A percentile compares a stretch with the other conserved stretches of the same genome.
phyloP scores from a whole-genome alignment of 1,140 invertebrate species.

The Bombyx mandarina region DNA sequence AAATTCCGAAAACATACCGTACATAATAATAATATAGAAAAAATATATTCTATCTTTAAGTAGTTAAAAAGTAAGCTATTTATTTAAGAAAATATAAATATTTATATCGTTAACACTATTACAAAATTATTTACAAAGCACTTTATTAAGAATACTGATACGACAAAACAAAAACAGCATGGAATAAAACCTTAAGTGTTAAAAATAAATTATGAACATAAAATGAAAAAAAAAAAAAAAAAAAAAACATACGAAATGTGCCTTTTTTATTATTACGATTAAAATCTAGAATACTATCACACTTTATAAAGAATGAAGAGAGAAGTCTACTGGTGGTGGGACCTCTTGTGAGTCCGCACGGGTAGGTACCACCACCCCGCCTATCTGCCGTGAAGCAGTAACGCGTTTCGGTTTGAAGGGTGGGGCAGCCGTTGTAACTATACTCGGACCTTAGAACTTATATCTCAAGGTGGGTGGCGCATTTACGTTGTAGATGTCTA shows the following conservation, averaged over 20 bases:
- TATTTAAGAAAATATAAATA: conserved; percentile 60
- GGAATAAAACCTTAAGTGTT: conserved; percentile 23
- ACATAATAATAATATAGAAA: conserved; percentile 49
- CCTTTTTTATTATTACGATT: conserved; percentile 18
- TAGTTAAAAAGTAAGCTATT: conserved; percentile 43
- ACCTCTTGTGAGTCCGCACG: no score
- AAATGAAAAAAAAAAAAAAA: not conserved
- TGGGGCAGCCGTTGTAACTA: no score
- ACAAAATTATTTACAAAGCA: conserved; percentile 47
- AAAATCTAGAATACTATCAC: conserved; percentile 37
- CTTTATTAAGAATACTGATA: conserved; percentile 40
- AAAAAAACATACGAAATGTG: conserved; percentile 13
- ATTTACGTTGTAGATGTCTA: no score
- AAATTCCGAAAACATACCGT: conserved; percentile 21
- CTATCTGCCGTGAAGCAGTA: no score
- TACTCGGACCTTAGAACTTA: no score
- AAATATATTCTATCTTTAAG: conserved; percentile 49
- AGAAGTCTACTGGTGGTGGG: no score
- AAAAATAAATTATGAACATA: conserved; percentile 21
- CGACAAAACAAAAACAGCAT: conserved; percentile 19
- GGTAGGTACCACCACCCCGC: no score
- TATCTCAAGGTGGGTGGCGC: no score
- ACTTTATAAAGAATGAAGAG: conserved; percentile 5
- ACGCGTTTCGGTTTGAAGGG: no score
- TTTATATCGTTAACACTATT: conserved; percentile 14